Conservation (phyloP, 1,140 invertebrate species). For the Nasonia longicornis region DNA sequence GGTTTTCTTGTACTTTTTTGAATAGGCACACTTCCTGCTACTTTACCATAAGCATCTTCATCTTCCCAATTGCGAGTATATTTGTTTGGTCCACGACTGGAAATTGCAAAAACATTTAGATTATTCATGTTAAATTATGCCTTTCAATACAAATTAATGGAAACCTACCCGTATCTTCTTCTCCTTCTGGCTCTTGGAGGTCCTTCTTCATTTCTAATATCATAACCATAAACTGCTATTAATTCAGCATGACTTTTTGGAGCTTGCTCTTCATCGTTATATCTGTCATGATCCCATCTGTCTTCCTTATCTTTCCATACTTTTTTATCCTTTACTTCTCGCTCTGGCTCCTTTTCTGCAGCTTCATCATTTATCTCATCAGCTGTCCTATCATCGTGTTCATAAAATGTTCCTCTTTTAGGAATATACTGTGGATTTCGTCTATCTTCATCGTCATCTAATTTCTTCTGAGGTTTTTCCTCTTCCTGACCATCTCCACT, state of each 20-base stretch:
- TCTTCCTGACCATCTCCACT: conserved; percentile 75
- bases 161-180: conserved; percentile 82
- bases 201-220: conserved; percentile 92
- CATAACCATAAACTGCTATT: conserved; percentile 91
- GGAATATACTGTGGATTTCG: conserved; percentile 98
- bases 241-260: conserved; percentile 91
- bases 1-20: conserved; percentile 53
- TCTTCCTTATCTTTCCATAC: conserved; percentile 77
- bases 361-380: conserved; percentile 71
- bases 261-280: conserved; percentile 82
- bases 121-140: conserved; percentile 20
- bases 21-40: conserved; percentile 58
- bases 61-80: conserved; percentile 94
- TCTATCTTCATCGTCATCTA: conserved; percentile 94
- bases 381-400: conserved; percentile 92
- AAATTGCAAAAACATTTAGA: conserved; percentile 34
- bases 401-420: conserved; percentile 95
- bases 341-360: conserved; percentile 61
- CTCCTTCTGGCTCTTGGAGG: conserved; percentile 87
- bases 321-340: conserved; percentile 70
- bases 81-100: conserved; percentile 88
- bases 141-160: conserved; percentile 29
- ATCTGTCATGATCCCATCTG: conserved; percentile 92
- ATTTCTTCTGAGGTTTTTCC: conserved; percentile 73
- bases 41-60: conserved; percentile 82